These are phyloP conservation scores for Pammene fasciana DNA, from an alignment of 2,888 invertebrate species.

Conservation along the genomic window DNA sequence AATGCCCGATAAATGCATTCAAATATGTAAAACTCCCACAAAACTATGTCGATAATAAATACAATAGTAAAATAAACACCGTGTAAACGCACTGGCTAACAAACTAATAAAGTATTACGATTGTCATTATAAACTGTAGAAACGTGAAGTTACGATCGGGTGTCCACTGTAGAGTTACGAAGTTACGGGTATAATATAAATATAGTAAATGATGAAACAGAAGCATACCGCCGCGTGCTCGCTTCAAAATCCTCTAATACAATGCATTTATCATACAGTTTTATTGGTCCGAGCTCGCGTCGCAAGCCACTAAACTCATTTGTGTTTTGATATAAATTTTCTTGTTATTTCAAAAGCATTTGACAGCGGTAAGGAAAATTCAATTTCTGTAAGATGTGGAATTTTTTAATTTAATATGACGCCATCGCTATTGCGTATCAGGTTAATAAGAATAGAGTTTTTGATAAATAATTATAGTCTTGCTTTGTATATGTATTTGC, in stretches of 20 bases:
- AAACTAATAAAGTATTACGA: conserved; percentile 39
- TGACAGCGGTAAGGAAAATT: neutral
- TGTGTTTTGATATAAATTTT: conserved; percentile 24
- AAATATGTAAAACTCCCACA: conserved; percentile 27
- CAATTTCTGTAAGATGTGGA: conserved; percentile 2
- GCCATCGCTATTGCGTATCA: neutral
- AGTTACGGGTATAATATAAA: conserved; percentile 14
- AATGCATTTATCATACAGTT: conserved; percentile 37
- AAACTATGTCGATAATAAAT: conserved; percentile 30
- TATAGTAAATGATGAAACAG: conserved; percentile 36
- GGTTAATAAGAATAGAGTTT: neutral
- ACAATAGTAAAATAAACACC: conserved; percentile 38
- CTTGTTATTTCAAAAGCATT: conserved; percentile 10
- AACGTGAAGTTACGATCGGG: conserved; percentile 39
- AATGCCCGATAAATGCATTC: neutral
- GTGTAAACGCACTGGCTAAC: conserved; percentile 37
- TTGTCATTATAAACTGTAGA: conserved; percentile 40
- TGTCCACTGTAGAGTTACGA: conserved; percentile 32
- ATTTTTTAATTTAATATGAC: neutral
- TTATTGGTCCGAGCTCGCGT: conserved; percentile 24
- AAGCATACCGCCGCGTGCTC: conserved; percentile 28
- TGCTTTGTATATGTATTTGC: no score
- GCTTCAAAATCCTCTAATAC: conserved; percentile 36
- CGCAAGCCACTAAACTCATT: conserved; percentile 32
- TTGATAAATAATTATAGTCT: no score